Base-by-base conservation (phyloP, 1,140 invertebrate species). In the Drosophila santomea region DNA sequence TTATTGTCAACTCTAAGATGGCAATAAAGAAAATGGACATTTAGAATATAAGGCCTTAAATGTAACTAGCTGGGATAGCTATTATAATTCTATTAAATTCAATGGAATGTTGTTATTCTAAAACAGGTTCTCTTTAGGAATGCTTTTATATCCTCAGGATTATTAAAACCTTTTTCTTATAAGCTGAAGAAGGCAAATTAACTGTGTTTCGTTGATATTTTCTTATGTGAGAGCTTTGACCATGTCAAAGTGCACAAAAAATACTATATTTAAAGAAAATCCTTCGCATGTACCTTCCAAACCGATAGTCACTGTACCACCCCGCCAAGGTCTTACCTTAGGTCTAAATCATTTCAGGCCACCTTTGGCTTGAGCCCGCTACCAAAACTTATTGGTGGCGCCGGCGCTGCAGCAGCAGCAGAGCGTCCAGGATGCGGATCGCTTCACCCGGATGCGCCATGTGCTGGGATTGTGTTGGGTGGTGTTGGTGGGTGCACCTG, bases 341-440 rank as follows among this genome's bases (percentile, higher is more conserved):
- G 73, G 69, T 80, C 69, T 69, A 75, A 78, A 89, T 85, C 84
- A 89, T 78, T 58, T 67, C 36, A 55, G 74, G 75, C 68, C 74
- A 54, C 58, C 45, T 35, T 63, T 59, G 35, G 23, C 35, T 17
- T 12, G 66, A 69, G 58, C 69, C 83, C 50, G 35, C 82, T 90
- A 90, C 80, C 84, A 84, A 78, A 47, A 80, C n/a, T 80, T 84
- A 38, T 75, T 64, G 58, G 77, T 78, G 35, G 28, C 47, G 28
- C 68, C 71, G n/a, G 50, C 41, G 39, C 47, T 84, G 77, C 68
- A 57, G 60, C 84, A 89, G 52, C 84, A 89, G 74, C 84, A 89
- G 51, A 89, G 74, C 48, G 68, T 80, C 85, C 80, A 84, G 23
- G 54, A 69, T 12, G 58, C 41, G 15, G 61, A 77, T 48, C 57